Percentiles rank a stretch among this genome's conserved stretches.
phyloP scores from a whole-genome alignment of 2,797 vertebrate genomes.

The Ambastaia sidthimunki region DNA sequence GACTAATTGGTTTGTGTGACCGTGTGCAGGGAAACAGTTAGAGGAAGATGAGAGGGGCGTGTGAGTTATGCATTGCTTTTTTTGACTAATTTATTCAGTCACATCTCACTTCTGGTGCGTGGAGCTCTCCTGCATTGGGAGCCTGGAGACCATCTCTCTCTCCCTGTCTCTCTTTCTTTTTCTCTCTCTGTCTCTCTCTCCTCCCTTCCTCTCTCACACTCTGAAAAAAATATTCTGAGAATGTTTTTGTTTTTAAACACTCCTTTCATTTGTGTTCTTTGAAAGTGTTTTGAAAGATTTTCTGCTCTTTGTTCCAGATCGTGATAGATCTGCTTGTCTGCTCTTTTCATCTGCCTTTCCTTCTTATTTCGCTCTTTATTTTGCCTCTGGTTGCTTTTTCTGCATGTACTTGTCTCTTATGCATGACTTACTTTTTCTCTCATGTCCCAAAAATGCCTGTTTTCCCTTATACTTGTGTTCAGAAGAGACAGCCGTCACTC shows the following conservation, averaged over 20 bases:
- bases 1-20: conserved; percentile 35
- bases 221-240: neutral
- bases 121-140: conserved; percentile 9
- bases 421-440: conserved; percentile 6
- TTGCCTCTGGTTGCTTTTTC: conserved; percentile 1
- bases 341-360: conserved; percentile 7
- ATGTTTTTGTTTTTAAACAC: neutral
- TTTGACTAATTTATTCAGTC: conserved; percentile 65
- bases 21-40: conserved; percentile 21
- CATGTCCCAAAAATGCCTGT: neutral
- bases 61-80: conserved; percentile 56
- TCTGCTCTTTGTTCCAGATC: neutral
- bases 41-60: conserved; percentile 20
- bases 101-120: conserved; percentile 47
- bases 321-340: neutral
- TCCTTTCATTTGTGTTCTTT: neutral
- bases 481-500: neutral
- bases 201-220: conserved; percentile 6
- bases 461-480: conserved; percentile 9
- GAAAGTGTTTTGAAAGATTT: neutral
- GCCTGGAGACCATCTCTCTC: conserved; percentile 19
- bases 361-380: neutral
- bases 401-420: neutral
- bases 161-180: neutral
- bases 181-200: conserved; percentile 3